Evolutionary conservation across 2,113 vertebrate genomes (phyloP).

Genomic region (Callocephalon fimbriatum): DNA sequence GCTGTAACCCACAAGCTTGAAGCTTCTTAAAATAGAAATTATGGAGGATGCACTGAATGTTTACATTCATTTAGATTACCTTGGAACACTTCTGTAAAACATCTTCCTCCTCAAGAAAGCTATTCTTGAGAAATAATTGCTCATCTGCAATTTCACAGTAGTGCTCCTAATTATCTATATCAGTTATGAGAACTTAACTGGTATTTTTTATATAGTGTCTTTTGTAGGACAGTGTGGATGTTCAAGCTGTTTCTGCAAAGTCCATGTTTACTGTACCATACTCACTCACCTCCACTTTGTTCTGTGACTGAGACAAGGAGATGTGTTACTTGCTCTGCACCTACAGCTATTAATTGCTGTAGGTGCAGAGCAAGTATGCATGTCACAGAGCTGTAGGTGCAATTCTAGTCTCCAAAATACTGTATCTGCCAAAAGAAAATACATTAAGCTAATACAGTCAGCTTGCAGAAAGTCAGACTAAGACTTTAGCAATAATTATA

Average conservation of each 20-base stretch:
- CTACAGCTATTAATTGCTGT: not conserved
- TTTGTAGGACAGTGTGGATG: not conserved
- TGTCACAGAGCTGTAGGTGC: not conserved
- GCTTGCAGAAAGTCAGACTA: not conserved
- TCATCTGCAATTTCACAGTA: not conserved
- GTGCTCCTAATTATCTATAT: not conserved
- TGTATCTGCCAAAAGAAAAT: not conserved
- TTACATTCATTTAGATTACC: not conserved
- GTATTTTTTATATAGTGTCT: not conserved
- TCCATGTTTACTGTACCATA: not conserved
- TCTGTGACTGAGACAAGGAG: not conserved
- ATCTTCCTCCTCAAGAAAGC: not conserved
- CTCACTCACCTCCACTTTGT: not conserved
- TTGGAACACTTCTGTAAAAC: not conserved
- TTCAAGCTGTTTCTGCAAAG: not conserved
- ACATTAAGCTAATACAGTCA: not conserved
- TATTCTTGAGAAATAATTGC: not conserved
- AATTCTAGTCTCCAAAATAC: not conserved
- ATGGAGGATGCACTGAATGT: not conserved
- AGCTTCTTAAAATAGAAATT: not conserved
- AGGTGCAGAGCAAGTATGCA: not conserved
- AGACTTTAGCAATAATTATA: not conserved
- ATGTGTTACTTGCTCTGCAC: not conserved
- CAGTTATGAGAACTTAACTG: slow-evolving; percentile 16
- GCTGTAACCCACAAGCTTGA: not conserved